These are phyloP conservation scores for Galeopsomyia nigrocyanea DNA, from an alignment of 2,888 invertebrate genomes.

Conservation along the genomic window DNA sequence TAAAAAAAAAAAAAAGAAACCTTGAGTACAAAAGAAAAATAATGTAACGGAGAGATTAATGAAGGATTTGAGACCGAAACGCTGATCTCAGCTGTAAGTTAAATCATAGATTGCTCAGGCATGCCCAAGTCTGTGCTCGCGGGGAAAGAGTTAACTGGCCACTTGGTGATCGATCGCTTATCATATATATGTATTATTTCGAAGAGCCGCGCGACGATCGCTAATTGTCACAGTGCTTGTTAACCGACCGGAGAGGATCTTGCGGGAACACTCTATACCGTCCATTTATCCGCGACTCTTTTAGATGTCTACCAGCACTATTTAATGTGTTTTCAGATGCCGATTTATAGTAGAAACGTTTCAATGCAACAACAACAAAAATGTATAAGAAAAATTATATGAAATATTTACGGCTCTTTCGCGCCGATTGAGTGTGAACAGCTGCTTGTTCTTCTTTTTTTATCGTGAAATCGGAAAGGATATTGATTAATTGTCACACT, in stretches of 20 bases:
- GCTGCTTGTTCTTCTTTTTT: too few species aligned
- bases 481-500: slow-evolving; percentile 18
- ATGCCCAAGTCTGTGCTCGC: slow-evolving; percentile 34
- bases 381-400: neutral
- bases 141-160: slow-evolving; percentile 43
- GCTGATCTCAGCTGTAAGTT: too few species aligned
- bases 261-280: slow-evolving; percentile 67
- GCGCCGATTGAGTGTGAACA: too few species aligned
- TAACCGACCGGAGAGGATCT: slow-evolving; percentile 65
- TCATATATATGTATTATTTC: slow-evolving; percentile 30
- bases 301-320: slow-evolving; percentile 47
- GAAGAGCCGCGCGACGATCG: slow-evolving; percentile 38
- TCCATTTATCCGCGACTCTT: slow-evolving; percentile 62
- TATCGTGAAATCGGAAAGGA: too few species aligned
- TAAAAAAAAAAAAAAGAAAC: too few species aligned
- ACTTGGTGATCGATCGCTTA: slow-evolving; percentile 45
- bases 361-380: slow-evolving; percentile 25
- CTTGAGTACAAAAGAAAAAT: slow-evolving; percentile 7
- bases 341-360: slow-evolving; percentile 37
- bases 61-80: too few species aligned
- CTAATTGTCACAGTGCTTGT: slow-evolving; percentile 49
- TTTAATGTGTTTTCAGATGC: slow-evolving; percentile 39
- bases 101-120: slow-evolving; percentile 32
- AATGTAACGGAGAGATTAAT: neutral
- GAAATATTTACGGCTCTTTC: slow-evolving; percentile 1